A percentile compares a stretch with the other conserved stretches of the same genome.
phyloP scores from a whole-genome alignment of 1,140 invertebrate species.

The Tetraneura akinire region DNA sequence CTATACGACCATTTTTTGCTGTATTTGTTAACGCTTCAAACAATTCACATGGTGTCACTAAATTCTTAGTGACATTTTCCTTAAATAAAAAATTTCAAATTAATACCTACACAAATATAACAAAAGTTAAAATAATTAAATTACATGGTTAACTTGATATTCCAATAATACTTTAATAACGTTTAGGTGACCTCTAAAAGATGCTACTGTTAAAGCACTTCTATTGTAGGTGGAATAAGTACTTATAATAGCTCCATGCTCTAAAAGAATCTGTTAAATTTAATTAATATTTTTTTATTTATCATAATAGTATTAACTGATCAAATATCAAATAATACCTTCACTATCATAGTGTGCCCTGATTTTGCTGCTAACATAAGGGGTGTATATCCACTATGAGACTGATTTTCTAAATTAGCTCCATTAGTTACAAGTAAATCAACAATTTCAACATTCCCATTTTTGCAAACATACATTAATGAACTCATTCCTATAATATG shows the following conservation, averaged over 20 bases:
- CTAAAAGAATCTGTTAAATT: constrained; percentile 71
- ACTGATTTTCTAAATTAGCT: constrained; percentile 96
- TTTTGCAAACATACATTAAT: constrained; percentile 96
- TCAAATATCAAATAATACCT: constrained; percentile 59
- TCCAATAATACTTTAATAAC: constrained; percentile 96
- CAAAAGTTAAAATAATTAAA: constrained; percentile 33
- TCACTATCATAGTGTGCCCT: constrained; percentile 92
- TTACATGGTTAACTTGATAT: constrained; percentile 84
- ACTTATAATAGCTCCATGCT: constrained; percentile 94
- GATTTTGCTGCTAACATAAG: constrained; percentile 98
- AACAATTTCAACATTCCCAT: constrained; percentile 92
- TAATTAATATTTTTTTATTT: too few species aligned
- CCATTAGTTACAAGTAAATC: constrained; percentile 82
- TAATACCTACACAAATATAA: neutral
- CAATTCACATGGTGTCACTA: constrained; percentile 94
- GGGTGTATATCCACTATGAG: constrained; percentile 98
- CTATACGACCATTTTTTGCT: constrained; percentile 98
- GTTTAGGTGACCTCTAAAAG: constrained; percentile 96
- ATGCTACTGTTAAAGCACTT: constrained; percentile 91
- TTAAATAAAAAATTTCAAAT: constrained; percentile 54
- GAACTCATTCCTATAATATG: constrained; percentile 77
- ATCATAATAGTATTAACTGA: constrained; percentile 52
- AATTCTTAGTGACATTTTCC: constrained; percentile 67
- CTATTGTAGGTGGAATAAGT: constrained; percentile 99
- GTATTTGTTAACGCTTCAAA: constrained; percentile 99